These are phyloP conservation scores for Mugil cephalus DNA, from an alignment of 2,113 vertebrate species.

Conservation along the genomic window DNA sequence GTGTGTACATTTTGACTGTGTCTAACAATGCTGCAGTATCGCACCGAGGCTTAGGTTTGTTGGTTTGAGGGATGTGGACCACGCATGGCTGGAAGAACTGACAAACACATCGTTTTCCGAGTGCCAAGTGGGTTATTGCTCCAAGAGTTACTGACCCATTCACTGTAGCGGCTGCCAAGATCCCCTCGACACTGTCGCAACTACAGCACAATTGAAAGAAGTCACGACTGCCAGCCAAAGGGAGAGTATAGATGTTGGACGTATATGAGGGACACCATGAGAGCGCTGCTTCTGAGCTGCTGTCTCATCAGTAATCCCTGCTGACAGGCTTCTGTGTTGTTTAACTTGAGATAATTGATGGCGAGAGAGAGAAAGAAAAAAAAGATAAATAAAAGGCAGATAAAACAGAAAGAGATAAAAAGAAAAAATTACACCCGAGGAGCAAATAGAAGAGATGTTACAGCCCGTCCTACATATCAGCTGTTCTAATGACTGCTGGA, in stretches of 20 bases:
- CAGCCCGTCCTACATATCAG: slow-evolving; percentile 68
- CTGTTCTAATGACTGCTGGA: slow-evolving; percentile 64
- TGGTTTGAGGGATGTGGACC: slow-evolving; percentile 4
- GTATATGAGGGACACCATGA: slow-evolving; percentile 35
- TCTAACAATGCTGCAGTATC: too few species aligned
- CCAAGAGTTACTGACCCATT: slow-evolving; percentile 37
- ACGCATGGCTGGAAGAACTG: neutral
- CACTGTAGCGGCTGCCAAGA: slow-evolving; percentile 24
- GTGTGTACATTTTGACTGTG: too few species aligned
- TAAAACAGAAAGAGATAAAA: slow-evolving; percentile 61
- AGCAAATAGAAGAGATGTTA: slow-evolving; percentile 59
- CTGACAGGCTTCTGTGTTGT: slow-evolving; percentile 62
- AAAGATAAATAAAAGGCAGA: slow-evolving; percentile 59
- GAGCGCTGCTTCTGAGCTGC: slow-evolving; percentile 41
- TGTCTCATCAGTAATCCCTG: slow-evolving; percentile 56
- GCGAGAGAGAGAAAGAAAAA: slow-evolving; percentile 9
- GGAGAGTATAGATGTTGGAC: slow-evolving; percentile 58
- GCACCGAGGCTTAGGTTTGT: neutral
- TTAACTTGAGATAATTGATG: slow-evolving; percentile 62
- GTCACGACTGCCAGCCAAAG: slow-evolving; percentile 37
- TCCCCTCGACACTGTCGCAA: slow-evolving; percentile 30
- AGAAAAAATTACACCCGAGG: slow-evolving; percentile 44
- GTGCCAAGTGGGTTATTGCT: slow-evolving; percentile 38
- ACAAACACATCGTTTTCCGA: slow-evolving; percentile 13
- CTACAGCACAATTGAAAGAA: slow-evolving; percentile 41